Conservation (phyloP, 2,113 vertebrate genomes). For the Acinonyx jubatus region DNA sequence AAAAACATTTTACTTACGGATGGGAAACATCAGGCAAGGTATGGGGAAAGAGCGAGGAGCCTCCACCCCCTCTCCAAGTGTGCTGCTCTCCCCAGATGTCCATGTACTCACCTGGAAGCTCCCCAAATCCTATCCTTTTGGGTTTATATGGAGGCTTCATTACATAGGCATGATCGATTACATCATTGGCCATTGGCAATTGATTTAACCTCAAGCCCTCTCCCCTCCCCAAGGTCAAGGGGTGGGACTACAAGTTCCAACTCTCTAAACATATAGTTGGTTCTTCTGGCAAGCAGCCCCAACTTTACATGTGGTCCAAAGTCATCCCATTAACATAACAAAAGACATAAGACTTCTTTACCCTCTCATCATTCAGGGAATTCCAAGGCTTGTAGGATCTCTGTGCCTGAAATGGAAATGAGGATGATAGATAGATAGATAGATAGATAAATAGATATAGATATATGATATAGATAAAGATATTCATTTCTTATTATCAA, state of each 20-base stretch:
- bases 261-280: background rate
- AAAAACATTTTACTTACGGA: background rate
- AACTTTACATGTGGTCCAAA: background rate
- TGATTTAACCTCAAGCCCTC: background rate
- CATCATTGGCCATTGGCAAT: background rate
- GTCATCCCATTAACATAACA: background rate
- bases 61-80: background rate
- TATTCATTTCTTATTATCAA: background rate
- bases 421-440: background rate
- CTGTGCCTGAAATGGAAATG: background rate
- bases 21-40: no score
- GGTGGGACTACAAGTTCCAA: background rate
- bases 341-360: background rate
- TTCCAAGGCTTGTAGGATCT: background rate
- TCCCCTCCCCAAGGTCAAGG: background rate
- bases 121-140: background rate
- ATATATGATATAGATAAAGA: background rate
- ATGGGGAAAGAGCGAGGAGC: background rate
- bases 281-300: background rate
- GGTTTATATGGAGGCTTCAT: background rate
- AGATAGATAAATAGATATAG: background rate
- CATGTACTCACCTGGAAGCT: background rate
- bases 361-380: background rate
- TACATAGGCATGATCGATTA: background rate
- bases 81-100: background rate